Base-by-base conservation (phyloP, 2,888 invertebrate genomes). In the Linnaemya tessellans region DNA sequence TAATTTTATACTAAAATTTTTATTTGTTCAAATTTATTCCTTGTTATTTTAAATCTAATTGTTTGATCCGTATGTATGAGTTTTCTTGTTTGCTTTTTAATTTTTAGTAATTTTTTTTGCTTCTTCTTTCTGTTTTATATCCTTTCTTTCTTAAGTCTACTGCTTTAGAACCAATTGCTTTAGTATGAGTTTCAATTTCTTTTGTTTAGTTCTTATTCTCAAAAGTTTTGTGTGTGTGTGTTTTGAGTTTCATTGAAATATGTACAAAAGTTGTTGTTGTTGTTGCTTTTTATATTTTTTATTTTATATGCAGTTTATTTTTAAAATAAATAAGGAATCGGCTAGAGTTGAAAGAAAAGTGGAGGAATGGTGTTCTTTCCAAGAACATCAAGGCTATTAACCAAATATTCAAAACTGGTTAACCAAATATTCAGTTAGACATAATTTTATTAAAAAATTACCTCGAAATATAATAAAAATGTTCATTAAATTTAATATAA, bases 111-210 rank as follows among this genome's bases (percentile, higher is more conserved):
- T 85, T 77, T 68, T 41, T 3, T 54, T 74, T 67, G 83, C 62
- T 3, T 51, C 10, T 25, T 30, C n/a, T n/a, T n/a, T n/a, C n/a
- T n/a, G n/a, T 56, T 64, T 46, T 11, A 18, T 67, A 11, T 51
- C 18, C 9, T 49, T 51, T 70, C 84, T 73, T 77, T 80, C 87
- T 88, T 86, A 85, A 84, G 84, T 87, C 85, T 88, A 88, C 64
- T 88, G 87, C 87, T 89, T 89, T 89, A 88, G 88, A 89, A 89
- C 88, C 88, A 87, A 88, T 89, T 89, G 89, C 88, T 89, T 89
- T 89, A 87, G 84, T 87, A 84, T 78, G 71, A 80, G 80, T 74
- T 80, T 80, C 58, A 80, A 80, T 74, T 65, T 82, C 67, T 51
- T n/a, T n/a, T n/a, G n/a, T 74, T 60, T 35, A 30, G 30, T 43